A percentile compares a stretch with the other conserved stretches of the same genome.
Evolutionary conservation across 2,888 invertebrate genomes (phyloP).

Genomic region (Chydorus sphaericus): DNA sequence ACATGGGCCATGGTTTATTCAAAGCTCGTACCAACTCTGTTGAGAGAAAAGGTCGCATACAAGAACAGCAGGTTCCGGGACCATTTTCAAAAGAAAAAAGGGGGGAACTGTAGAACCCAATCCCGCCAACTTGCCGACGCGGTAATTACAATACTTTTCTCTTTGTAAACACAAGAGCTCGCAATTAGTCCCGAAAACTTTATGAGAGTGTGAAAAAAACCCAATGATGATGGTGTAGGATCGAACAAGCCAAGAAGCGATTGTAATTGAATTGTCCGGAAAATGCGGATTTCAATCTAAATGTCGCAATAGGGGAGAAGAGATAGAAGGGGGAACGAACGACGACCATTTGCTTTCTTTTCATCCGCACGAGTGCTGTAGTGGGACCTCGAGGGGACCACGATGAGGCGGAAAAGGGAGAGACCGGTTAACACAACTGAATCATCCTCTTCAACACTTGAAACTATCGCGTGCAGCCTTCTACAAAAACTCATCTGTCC

Average conservation of each 20-base stretch:
- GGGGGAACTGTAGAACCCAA: too few species aligned
- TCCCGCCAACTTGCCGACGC: too few species aligned
- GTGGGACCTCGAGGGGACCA: not conserved
- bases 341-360: constrained; percentile 5
- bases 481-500: not conserved
- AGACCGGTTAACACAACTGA: constrained; percentile 2
- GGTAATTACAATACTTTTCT: too few species aligned
- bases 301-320: not conserved
- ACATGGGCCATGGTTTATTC: not conserved
- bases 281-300: constrained; percentile 3
- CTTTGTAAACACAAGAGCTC: too few species aligned
- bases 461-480: not conserved
- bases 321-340: not conserved
- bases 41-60: not conserved
- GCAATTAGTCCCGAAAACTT: not conserved
- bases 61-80: not conserved
- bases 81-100: too few species aligned
- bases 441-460: not conserved
- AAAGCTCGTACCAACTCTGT: not conserved
- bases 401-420: too few species aligned
- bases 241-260: not conserved
- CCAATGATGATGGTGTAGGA: not conserved
- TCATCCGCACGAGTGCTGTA: constrained; percentile 1
- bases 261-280: constrained; percentile 4
- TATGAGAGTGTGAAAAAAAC: not conserved